Conservation (phyloP, 2,888 invertebrate species). For the Ecdyonurus torrentis region DNA sequence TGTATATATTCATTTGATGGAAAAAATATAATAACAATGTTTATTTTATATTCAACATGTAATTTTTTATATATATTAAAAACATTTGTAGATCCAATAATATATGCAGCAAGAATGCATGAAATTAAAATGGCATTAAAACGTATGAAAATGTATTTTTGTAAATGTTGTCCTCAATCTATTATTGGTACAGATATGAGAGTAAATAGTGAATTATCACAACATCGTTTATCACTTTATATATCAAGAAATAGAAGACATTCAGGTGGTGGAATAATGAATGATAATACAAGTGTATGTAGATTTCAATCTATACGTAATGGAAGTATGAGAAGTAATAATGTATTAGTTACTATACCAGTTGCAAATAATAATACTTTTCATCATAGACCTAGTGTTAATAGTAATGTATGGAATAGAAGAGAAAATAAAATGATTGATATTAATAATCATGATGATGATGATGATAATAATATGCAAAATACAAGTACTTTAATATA, state of each 20-base stretch:
- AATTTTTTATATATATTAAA: conserved; percentile 42
- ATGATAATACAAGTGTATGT: neutral
- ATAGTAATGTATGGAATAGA: neutral
- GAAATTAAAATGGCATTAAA: conserved; percentile 31
- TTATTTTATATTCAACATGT: conserved; percentile 22
- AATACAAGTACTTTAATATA: neutral
- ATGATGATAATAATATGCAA: neutral
- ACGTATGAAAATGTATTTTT: neutral
- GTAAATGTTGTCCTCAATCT: neutral
- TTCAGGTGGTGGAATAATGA: neutral
- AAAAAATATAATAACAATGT: conserved; percentile 13
- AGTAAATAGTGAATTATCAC: neutral
- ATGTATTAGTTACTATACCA: neutral
- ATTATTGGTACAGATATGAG: neutral
- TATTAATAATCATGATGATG: neutral
- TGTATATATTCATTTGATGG: conserved; percentile 22
- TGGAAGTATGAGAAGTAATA: neutral
- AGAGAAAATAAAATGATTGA: neutral
- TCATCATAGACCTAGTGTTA: neutral
- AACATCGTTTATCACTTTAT: neutral
- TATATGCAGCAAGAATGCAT: conserved; percentile 46
- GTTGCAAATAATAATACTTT: neutral
- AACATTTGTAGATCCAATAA: conserved; percentile 43
- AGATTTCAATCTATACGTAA: neutral
- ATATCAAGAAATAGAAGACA: neutral